phyloP scores from a whole-genome alignment of 2,888 invertebrate genomes.

The Eristalis pertinax region DNA sequence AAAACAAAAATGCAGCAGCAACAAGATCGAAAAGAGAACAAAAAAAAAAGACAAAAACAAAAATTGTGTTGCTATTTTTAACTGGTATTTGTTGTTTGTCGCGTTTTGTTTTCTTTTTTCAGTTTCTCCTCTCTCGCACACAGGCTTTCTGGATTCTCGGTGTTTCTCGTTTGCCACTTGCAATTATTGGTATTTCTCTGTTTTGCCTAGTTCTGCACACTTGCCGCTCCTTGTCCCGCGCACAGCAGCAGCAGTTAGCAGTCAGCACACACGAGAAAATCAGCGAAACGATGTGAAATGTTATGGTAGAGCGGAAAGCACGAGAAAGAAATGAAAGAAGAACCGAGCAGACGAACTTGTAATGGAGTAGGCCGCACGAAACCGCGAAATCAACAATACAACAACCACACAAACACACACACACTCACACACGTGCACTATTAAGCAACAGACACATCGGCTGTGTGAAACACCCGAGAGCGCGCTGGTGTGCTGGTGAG shows the following conservation, averaged over 20 bases:
- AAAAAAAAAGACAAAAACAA: neutral
- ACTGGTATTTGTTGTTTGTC: conserved; percentile 34
- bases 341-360: conserved; percentile 12
- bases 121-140: neutral
- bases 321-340: conserved; percentile 13
- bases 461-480: neutral
- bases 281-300: conserved; percentile 31
- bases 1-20: neutral
- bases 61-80: conserved; percentile 55
- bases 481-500: neutral
- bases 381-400: conserved; percentile 47
- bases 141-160: neutral
- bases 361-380: conserved; percentile 53
- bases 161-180: conserved; percentile 12
- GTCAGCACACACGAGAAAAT: conserved; percentile 3
- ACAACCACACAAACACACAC: conserved; percentile 3
- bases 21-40: neutral
- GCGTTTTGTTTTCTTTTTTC: conserved; percentile 24
- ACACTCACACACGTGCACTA: neutral
- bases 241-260: neutral
- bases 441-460: neutral
- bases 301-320: conserved; percentile 11
- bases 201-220: conserved; percentile 41
- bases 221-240: neutral
- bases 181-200: conserved; percentile 41